These are phyloP conservation scores for Syngnathus typhle DNA, from an alignment of 2,113 vertebrate genomes.

Conservation along the genomic window DNA sequence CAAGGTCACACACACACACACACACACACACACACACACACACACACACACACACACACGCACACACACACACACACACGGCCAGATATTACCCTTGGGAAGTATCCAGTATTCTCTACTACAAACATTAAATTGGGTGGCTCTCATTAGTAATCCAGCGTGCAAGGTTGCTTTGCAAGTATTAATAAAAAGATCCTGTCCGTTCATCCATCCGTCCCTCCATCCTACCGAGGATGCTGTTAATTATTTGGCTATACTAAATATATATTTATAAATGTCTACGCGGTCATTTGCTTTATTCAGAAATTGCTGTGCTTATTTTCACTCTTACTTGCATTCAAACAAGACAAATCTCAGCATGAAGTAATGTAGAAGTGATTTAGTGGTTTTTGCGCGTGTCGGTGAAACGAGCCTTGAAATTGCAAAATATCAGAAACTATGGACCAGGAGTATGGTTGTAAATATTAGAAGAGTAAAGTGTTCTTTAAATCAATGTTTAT, in stretches of 20 bases:
- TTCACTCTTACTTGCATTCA: slow-evolving; percentile 15
- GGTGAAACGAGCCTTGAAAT: slow-evolving; percentile 77
- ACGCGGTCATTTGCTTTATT: slow-evolving; percentile 17
- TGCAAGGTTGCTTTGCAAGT: neutral
- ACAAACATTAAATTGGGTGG: slow-evolving; percentile 37
- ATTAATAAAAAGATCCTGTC: neutral
- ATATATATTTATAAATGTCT: slow-evolving; percentile 11
- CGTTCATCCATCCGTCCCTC: neutral
- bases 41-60: no score
- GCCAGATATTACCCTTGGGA: slow-evolving; percentile 19
- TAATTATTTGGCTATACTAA: neutral
- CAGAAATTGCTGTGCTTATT: slow-evolving; percentile 2
- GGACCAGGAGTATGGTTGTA: slow-evolving; percentile 43
- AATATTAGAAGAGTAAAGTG: slow-evolving; percentile 59
- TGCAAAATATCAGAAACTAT: slow-evolving; percentile 65
- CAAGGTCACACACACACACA: slow-evolving; percentile 37
- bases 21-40: slow-evolving; percentile 1
- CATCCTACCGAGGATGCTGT: neutral
- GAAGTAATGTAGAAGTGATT: slow-evolving; percentile 65
- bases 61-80: slow-evolving; percentile 18
- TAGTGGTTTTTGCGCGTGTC: slow-evolving; percentile 61
- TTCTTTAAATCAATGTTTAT: slow-evolving; percentile 30
- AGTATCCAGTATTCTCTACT: neutral
- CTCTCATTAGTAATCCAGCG: neutral
- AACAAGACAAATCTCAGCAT: slow-evolving; percentile 39